Percentiles rank a stretch among this genome's conserved stretches.
phyloP scores from a whole-genome alignment of 2,797 vertebrate species.

The Tinamus major region DNA sequence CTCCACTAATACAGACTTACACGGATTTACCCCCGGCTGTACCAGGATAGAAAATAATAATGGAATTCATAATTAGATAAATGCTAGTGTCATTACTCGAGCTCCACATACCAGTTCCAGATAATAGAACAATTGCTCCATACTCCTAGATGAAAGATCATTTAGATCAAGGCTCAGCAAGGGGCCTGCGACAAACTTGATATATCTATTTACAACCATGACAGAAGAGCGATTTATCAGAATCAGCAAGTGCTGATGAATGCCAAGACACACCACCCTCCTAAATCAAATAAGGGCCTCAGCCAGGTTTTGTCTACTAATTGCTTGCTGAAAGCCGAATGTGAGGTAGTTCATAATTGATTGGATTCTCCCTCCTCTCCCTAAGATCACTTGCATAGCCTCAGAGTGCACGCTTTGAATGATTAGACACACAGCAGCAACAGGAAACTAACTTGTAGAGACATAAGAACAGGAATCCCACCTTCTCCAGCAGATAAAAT shows the following conservation, averaged over 20 bases:
- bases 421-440: neutral
- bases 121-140: conserved; percentile 29
- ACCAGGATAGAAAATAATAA: conserved; percentile 42
- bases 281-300: conserved; percentile 59
- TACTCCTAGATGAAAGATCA: conserved; percentile 22
- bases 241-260: conserved; percentile 59
- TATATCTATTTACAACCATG: conserved; percentile 39
- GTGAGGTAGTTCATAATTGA: conserved; percentile 37
- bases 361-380: conserved; percentile 27
- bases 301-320: conserved; percentile 52
- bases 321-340: conserved; percentile 56
- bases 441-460: conserved; percentile 4
- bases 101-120: conserved; percentile 7
- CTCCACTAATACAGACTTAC: neutral
- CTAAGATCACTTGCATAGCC: neutral
- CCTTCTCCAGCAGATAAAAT: conserved; percentile 8
- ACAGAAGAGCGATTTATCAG: conserved; percentile 59
- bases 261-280: conserved; percentile 44
- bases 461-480: neutral
- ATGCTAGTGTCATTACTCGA: conserved; percentile 44
- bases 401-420: neutral
- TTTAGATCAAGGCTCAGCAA: conserved; percentile 31
- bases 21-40: conserved; percentile 8
- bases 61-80: conserved; percentile 47
- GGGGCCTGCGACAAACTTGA: conserved; percentile 39